phyloP scores from a whole-genome alignment of 2,888 invertebrate species.

The Coelinius sp. region DNA sequence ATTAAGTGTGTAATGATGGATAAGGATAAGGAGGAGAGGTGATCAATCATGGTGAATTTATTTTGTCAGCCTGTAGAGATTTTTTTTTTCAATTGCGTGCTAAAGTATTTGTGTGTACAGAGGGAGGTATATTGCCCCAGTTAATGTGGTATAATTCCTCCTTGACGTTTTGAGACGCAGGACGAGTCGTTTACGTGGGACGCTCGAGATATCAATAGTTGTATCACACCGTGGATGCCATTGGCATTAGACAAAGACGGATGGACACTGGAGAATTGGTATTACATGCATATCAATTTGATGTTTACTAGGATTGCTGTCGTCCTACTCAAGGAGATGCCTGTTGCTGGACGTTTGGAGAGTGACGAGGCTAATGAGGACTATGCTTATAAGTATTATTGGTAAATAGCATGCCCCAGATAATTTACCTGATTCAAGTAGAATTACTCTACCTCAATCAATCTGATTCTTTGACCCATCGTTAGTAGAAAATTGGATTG shows the following conservation, averaged over 20 bases:
- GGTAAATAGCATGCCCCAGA: too few relatives aligned
- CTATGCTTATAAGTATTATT: conserved; percentile 33
- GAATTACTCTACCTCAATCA: too few relatives aligned
- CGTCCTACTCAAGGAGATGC: conserved; percentile 11
- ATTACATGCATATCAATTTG: conserved; percentile 4
- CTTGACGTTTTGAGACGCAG: conserved; percentile 55
- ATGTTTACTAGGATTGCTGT: neutral
- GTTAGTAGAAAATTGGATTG: too few relatives aligned
- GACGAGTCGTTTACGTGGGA: conserved; percentile 60
- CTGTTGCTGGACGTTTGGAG: conserved; percentile 19
- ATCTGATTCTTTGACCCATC: too few relatives aligned
- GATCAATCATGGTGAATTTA: conserved; percentile 22
- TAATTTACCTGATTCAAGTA: too few relatives aligned
- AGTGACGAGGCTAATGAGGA: conserved; percentile 37
- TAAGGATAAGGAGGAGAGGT: conserved; percentile 2
- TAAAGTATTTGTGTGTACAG: neutral
- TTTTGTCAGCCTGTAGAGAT: neutral
- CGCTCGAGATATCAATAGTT: conserved; percentile 53
- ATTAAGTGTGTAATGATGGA: neutral
- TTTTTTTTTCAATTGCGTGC: neutral
- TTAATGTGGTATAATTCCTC: conserved; percentile 44
- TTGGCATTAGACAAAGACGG: conserved; percentile 22
- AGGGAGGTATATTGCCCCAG: neutral
- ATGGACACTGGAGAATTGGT: neutral
- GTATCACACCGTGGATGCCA: conserved; percentile 30